Conservation (phyloP, 2,113 vertebrate species). For the Symphodus melops region DNA sequence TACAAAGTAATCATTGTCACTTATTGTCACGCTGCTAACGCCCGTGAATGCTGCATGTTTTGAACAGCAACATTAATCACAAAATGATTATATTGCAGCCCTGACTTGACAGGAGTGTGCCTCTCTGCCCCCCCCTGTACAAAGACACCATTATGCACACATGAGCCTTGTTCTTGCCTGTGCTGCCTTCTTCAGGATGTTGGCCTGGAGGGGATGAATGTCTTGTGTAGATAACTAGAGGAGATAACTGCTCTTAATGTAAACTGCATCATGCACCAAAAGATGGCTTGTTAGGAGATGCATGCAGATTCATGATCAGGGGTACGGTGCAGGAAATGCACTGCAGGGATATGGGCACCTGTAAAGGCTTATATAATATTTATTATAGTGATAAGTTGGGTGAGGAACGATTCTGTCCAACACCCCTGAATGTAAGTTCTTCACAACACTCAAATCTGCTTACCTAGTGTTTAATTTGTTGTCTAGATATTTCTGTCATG, state of each 20-base stretch:
- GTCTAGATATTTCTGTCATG: too few species aligned
- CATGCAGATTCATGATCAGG: neutral
- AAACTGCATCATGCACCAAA: conserved; percentile 32
- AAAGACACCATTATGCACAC: conserved; percentile 18
- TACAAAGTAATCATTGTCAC: too few species aligned
- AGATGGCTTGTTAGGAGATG: conserved; percentile 15
- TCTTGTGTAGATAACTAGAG: conserved; percentile 49
- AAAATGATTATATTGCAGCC: neutral
- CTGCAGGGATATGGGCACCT: conserved; percentile 10
- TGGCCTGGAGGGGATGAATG: conserved; percentile 44
- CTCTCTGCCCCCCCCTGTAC: neutral
- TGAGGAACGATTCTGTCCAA: neutral
- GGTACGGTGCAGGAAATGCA: conserved; percentile 11
- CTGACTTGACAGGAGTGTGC: conserved; percentile 7
- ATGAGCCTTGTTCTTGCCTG: conserved; percentile 11
- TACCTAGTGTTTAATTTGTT: neutral
- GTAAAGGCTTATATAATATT: neutral
- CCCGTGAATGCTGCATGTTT: neutral
- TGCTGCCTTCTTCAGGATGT: conserved; percentile 50
- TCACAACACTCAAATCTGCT: neutral
- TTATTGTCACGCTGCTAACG: too few species aligned
- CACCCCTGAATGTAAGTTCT: neutral
- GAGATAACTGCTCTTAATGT: conserved; percentile 36
- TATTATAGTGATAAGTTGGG: neutral
- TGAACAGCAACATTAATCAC: neutral